Evolutionary conservation across 2,888 invertebrate species (phyloP).

Genomic region (Rhabditoides inermis): DNA sequence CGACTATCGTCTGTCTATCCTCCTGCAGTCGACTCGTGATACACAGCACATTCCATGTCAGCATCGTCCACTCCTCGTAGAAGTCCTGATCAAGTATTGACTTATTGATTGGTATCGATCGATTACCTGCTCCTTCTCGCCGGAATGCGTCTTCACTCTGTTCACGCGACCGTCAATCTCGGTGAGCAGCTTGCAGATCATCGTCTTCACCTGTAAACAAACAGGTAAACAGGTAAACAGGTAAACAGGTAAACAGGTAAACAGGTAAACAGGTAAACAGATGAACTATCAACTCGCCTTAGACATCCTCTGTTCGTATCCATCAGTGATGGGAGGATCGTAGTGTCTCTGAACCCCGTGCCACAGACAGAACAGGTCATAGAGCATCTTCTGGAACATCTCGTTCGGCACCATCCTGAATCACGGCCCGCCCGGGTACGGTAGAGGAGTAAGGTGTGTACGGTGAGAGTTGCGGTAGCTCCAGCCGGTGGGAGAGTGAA

Average conservation of each 20-base stretch:
- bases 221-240: constrained; percentile 1
- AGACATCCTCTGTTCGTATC: constrained; percentile 41
- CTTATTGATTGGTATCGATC: constrained; percentile 2
- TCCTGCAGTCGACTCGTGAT: constrained; percentile 45
- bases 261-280: background rate
- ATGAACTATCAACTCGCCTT: constrained; percentile 30
- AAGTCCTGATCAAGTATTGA: constrained; percentile 22
- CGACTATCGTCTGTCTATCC: no score
- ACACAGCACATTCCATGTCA: constrained; percentile 50
- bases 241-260: background rate
- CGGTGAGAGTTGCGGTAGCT: no score
- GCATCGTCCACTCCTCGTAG: constrained; percentile 51
- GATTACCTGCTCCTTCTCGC: background rate
- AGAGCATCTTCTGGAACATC: constrained; percentile 47
- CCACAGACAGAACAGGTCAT: constrained; percentile 49
- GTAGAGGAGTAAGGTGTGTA: no score
- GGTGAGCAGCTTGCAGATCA: constrained; percentile 45
- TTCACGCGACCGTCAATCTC: constrained; percentile 46
- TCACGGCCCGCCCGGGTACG: no score
- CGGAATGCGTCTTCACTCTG: constrained; percentile 22
- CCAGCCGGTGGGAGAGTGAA: no score
- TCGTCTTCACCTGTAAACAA: constrained; percentile 44
- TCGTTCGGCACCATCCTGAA: constrained; percentile 41
- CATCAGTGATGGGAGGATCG: constrained; percentile 47
- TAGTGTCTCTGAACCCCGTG: constrained; percentile 49